Evolutionary conservation across 2,888 invertebrate species (phyloP).

Genomic region (Eristalis tenax): DNA sequence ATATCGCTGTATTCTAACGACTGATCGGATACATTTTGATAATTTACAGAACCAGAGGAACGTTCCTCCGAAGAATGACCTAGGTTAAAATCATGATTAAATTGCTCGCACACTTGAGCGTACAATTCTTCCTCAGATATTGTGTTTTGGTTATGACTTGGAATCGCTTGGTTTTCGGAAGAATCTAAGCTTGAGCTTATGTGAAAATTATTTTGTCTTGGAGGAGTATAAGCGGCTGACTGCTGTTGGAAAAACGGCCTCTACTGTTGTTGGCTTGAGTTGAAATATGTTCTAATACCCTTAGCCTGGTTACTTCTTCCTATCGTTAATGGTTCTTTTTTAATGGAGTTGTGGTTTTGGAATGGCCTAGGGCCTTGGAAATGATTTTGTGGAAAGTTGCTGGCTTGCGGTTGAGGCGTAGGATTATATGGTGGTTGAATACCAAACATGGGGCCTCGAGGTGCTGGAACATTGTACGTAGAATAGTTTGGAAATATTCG

Average conservation of each 20-base stretch:
- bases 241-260: not conserved
- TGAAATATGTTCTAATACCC: not conserved
- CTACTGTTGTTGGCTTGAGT: conserved; percentile 5
- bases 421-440: conserved; percentile 9
- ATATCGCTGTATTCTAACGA: conserved; percentile 16
- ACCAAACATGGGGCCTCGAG: not conserved
- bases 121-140: conserved; percentile 14
- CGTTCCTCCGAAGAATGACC: not conserved
- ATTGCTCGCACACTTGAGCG: not conserved
- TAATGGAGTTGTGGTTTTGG: not conserved
- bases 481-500: not conserved
- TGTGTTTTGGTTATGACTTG: not conserved
- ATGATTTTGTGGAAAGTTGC: conserved; percentile 4
- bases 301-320: conserved; percentile 2
- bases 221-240: not conserved
- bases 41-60: too few species aligned
- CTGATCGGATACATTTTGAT: conserved; percentile 6
- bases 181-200: conserved; percentile 4
- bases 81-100: conserved; percentile 10
- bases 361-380: not conserved
- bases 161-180: not conserved
- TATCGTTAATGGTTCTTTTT: conserved; percentile 10
- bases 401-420: not conserved
- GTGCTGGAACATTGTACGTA: conserved; percentile 5
- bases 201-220: conserved; percentile 10